Conservation (phyloP, 2,113 vertebrate species). For the human (Homo sapiens) region GRCh38 chr1:33938501-33939000, state of each 20-base stretch:
- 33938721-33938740: background rate
- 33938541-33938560: background rate
- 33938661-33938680: too few relatives aligned
- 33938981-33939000: background rate
- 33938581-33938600: rapidly evolving
- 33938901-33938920: background rate
- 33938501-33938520: background rate
- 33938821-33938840: background rate
- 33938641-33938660: too few relatives aligned
- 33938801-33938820: background rate
- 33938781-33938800: background rate
- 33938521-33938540: background rate
- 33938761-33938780: background rate
- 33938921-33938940: background rate
- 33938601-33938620: rapidly evolving
- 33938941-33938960: background rate
- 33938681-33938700: background rate
- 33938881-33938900: background rate
- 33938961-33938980: background rate
- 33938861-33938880: background rate
- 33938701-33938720: background rate
- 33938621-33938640: too few relatives aligned
- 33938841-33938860: background rate
- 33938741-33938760: too few relatives aligned
- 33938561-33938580: background rate